A percentile compares a stretch with the other conserved stretches of the same genome.
These are phyloP conservation scores for Drosophila testacea DNA, from an alignment of 2,888 invertebrate species.

Conservation along the genomic window DNA sequence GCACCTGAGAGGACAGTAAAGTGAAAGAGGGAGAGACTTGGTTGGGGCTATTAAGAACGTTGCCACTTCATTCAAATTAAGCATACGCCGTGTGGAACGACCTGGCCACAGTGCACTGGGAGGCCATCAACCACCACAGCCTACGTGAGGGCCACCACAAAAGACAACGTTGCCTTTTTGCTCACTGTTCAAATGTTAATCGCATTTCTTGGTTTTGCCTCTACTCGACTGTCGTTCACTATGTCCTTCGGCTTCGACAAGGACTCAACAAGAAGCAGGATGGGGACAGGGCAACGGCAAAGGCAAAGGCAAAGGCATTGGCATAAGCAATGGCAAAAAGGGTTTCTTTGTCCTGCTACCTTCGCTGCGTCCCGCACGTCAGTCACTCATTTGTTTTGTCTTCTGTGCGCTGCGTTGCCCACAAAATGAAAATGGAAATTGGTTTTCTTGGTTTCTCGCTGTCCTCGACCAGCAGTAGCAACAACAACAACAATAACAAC, in stretches of 20 bases:
- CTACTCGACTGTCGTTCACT: constrained; percentile 26
- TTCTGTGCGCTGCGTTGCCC: constrained; percentile 66
- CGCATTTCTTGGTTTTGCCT: constrained; percentile 68
- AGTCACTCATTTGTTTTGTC: constrained; percentile 74
- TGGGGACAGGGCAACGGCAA: not conserved
- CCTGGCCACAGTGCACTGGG: not conserved
- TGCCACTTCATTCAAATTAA: constrained; percentile 78
- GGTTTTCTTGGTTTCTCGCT: constrained; percentile 74
- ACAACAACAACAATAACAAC: constrained; percentile 23
- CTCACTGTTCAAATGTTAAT: constrained; percentile 74
- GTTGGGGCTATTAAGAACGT: constrained; percentile 65
- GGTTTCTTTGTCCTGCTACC: constrained; percentile 46
- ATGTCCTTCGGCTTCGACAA: constrained; percentile 45
- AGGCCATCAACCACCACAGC: constrained; percentile 9
- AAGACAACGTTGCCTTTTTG: constrained; percentile 55
- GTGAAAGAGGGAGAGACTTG: constrained; percentile 10
- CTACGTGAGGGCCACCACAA: constrained; percentile 63
- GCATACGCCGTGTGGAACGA: constrained; percentile 63
- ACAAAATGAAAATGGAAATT: constrained; percentile 77
- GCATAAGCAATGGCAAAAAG: constrained; percentile 24
- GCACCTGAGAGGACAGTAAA: constrained; percentile 33
- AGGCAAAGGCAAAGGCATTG: not conserved
- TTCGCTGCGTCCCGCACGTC: constrained; percentile 57
- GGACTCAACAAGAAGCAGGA: not conserved
- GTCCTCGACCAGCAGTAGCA: constrained; percentile 39